phyloP scores from a whole-genome alignment of 2,888 invertebrate genomes.

The Antheraea yamamai region DNA sequence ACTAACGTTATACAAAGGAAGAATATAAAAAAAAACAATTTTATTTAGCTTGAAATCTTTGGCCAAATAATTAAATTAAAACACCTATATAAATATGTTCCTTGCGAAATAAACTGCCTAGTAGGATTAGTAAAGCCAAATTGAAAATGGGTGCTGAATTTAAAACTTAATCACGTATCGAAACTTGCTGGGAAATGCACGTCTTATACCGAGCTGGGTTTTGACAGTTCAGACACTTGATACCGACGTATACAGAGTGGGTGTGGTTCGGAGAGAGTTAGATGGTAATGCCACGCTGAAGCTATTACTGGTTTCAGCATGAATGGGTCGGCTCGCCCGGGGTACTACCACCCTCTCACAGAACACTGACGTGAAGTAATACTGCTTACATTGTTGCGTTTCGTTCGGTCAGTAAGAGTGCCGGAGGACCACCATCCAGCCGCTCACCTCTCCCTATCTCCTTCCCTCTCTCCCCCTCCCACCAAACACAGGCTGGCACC shows the following conservation, averaged over 20 bases:
- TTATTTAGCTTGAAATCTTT: background rate
- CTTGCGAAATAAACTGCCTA: background rate
- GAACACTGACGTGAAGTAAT: no score
- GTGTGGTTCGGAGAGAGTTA: no score
- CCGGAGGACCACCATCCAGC: no score
- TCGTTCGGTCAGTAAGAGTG: no score
- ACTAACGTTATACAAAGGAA: background rate
- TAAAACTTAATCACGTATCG: slow-evolving; percentile 22
- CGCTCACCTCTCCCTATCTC: no score
- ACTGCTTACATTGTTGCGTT: no score
- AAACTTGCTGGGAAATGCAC: slow-evolving; percentile 28
- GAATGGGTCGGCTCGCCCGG: no score
- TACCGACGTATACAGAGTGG: slow-evolving; percentile 41
- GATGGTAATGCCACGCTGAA: no score
- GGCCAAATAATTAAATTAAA: background rate
- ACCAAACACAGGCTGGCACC: no score
- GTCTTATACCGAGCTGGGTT: slow-evolving; percentile 39
- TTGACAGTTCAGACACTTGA: slow-evolving; percentile 45
- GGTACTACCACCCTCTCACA: no score
- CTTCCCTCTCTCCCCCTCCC: no score
- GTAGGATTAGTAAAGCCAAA: slow-evolving; percentile 14
- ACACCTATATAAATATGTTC: background rate
- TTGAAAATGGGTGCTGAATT: slow-evolving; percentile 30
- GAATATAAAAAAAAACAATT: background rate
- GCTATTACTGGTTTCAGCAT: no score